phyloP scores from a whole-genome alignment of 2,888 invertebrate species.

The Allophyes oxyacanthae region DNA sequence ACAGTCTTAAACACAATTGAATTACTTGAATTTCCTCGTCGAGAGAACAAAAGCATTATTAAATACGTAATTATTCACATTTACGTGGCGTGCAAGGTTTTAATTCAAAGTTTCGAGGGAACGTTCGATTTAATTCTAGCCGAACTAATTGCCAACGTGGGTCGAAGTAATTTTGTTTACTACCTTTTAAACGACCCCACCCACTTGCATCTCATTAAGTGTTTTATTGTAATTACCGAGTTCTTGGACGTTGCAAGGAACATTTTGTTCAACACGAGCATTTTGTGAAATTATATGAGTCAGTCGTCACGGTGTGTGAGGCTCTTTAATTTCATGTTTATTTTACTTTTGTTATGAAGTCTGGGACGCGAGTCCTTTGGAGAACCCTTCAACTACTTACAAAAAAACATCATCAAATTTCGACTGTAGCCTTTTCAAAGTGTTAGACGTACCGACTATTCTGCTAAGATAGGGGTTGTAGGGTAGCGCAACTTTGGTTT shows the following conservation, averaged over 20 bases:
- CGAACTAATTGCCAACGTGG: slow-evolving; percentile 88
- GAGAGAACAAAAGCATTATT: slow-evolving; percentile 89
- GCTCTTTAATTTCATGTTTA: slow-evolving; percentile 53
- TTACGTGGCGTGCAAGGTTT: slow-evolving; percentile 88
- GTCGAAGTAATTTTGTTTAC: slow-evolving; percentile 88
- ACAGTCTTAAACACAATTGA: slow-evolving; percentile 88
- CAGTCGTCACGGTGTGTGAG: slow-evolving; percentile 54
- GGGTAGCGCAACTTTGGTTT: no score
- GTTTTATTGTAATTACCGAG: slow-evolving; percentile 69
- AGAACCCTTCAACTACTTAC: slow-evolving; percentile 4
- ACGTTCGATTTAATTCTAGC: slow-evolving; percentile 87
- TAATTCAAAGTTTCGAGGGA: slow-evolving; percentile 75
- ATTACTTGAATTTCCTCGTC: slow-evolving; percentile 88
- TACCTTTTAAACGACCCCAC: slow-evolving; percentile 87
- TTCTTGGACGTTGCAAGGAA: slow-evolving; percentile 60
- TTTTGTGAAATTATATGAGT: slow-evolving; percentile 59
- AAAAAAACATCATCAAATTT: neutral
- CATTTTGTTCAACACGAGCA: slow-evolving; percentile 60
- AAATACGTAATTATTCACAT: slow-evolving; percentile 89
- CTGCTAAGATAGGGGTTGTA: no score
- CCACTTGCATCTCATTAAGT: slow-evolving; percentile 79
- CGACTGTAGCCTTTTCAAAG: neutral
- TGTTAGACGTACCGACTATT: no score
- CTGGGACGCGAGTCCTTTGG: slow-evolving; percentile 16
- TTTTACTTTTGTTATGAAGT: slow-evolving; percentile 48